phyloP scores from a whole-genome alignment of 1,140 invertebrate genomes.

The Euwallacea fornicatus region DNA sequence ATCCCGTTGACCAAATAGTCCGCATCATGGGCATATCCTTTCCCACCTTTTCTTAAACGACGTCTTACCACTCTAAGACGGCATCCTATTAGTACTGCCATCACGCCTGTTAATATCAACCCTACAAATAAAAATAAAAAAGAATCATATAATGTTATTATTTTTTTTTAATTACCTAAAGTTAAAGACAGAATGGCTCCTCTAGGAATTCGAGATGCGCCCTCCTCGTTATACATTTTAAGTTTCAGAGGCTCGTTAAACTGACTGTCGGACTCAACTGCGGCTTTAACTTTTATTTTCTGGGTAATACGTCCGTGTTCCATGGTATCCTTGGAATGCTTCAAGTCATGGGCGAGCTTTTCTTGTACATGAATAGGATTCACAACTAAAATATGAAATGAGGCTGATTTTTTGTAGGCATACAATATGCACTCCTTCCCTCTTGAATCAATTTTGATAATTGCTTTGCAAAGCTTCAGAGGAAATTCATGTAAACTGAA shows the following conservation, averaged over 20 bases:
- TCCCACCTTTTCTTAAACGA: slow-evolving; percentile 72
- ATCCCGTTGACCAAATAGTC: slow-evolving; percentile 97
- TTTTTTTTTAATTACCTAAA: slow-evolving; percentile 58
- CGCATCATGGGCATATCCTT: slow-evolving; percentile 88
- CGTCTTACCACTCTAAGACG: slow-evolving; percentile 74
- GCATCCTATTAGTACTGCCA: slow-evolving; percentile 78
- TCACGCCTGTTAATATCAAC: slow-evolving; percentile 57
- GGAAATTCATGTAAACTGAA: too few relatives aligned
- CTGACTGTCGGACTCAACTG: slow-evolving; percentile 8
- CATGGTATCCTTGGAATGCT: slow-evolving; percentile 49
- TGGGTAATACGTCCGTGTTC: slow-evolving; percentile 30
- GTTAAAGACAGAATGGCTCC: slow-evolving; percentile 85
- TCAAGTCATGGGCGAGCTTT: slow-evolving; percentile 50
- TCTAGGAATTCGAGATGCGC: slow-evolving; percentile 66
- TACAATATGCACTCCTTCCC: too few relatives aligned
- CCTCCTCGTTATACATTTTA: slow-evolving; percentile 57
- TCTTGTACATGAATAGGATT: slow-evolving; percentile 48
- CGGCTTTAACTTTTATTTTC: slow-evolving; percentile 35
- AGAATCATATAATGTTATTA: background rate
- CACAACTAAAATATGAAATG: slow-evolving; percentile 31
- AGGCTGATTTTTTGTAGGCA: too few relatives aligned
- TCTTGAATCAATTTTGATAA: too few relatives aligned
- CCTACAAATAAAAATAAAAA: background rate
- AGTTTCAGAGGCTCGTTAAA: slow-evolving; percentile 46
- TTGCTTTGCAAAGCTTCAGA: too few relatives aligned